Evolutionary conservation across 2,797 vertebrate genomes (phyloP).

Genomic region (Tenualosa ilisha): DNA sequence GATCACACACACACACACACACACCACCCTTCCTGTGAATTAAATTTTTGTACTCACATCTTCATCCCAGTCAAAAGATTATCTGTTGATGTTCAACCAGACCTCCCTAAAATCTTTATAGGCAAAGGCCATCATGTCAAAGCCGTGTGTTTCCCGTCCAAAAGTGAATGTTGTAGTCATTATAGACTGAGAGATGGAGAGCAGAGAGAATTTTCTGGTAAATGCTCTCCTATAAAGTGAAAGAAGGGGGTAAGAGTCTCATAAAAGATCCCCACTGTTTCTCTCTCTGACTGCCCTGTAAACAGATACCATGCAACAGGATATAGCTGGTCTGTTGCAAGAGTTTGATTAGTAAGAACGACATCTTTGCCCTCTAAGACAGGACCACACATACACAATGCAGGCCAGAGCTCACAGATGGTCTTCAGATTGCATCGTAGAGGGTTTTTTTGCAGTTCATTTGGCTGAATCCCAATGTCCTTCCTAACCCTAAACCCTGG

Average conservation of each 20-base stretch:
- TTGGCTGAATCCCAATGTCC: too few species aligned
- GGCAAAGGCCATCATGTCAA: slow-evolving; percentile 28
- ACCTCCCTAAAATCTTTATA: slow-evolving; percentile 22
- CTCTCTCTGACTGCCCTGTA: slow-evolving; percentile 33
- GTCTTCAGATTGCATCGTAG: not conserved
- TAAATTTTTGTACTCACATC: not conserved
- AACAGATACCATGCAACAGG: slow-evolving; percentile 39
- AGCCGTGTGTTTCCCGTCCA: slow-evolving; percentile 23
- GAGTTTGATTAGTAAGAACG: slow-evolving; percentile 20
- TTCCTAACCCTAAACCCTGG: too few species aligned
- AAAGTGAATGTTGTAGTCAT: slow-evolving; percentile 9
- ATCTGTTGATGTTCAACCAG: slow-evolving; percentile 39
- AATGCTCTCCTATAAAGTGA: slow-evolving; percentile 31
- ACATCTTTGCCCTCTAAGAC: slow-evolving; percentile 26
- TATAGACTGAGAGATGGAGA: slow-evolving; percentile 21
- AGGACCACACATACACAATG: slow-evolving; percentile 32
- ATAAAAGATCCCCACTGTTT: slow-evolving; percentile 26
- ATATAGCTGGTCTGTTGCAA: slow-evolving; percentile 35
- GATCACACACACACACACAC: too few species aligned
- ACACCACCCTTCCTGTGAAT: slow-evolving; percentile 39
- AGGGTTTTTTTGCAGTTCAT: not conserved
- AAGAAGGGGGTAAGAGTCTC: slow-evolving; percentile 23
- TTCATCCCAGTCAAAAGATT: slow-evolving; percentile 25
- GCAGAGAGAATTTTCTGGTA: slow-evolving; percentile 20
- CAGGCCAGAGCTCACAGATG: not conserved